These are phyloP conservation scores for Acrobasis repandana DNA, from an alignment of 2,888 invertebrate species.

Conservation along the genomic window DNA sequence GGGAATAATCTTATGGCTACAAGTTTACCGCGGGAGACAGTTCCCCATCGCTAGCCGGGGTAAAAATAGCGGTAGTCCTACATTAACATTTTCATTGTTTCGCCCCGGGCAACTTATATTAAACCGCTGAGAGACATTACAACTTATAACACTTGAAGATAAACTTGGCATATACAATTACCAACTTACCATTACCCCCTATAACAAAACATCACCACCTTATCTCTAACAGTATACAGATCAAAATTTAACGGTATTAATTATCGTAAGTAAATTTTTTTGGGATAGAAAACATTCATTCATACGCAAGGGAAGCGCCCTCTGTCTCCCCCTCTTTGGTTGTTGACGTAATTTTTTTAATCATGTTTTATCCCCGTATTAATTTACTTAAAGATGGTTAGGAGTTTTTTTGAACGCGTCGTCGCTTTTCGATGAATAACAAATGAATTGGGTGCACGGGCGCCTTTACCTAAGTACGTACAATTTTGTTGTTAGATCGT, in stretches of 20 bases:
- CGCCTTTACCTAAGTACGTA: conserved; percentile 35
- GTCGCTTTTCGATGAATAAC: conserved; percentile 77
- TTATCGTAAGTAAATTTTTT: conserved; percentile 35
- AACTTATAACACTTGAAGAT: conserved; percentile 78
- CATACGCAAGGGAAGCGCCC: conserved; percentile 69
- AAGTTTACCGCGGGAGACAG: conserved; percentile 19
- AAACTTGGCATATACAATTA: conserved; percentile 68
- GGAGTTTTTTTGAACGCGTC: conserved; percentile 64
- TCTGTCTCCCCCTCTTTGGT: conserved; percentile 52
- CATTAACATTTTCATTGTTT: conserved; percentile 79
- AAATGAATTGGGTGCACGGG: conserved; percentile 53
- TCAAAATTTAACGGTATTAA: conserved; percentile 31
- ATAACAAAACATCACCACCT: conserved; percentile 22
- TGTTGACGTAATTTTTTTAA: conserved; percentile 80
- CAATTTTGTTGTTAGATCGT: conserved; percentile 48
- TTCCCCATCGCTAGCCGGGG: conserved; percentile 42
- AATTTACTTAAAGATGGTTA: conserved; percentile 79
- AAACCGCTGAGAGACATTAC: conserved; percentile 74
- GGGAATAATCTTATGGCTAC: too few species aligned
- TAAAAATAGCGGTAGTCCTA: conserved; percentile 48
- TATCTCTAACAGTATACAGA: conserved; percentile 36
- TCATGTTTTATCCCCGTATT: conserved; percentile 81
- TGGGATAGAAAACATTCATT: conserved; percentile 65
- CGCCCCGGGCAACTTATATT: conserved; percentile 67
- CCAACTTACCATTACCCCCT: conserved; percentile 42